Conservation (phyloP, 2,888 invertebrate genomes). For the Galeruca laticollis region DNA sequence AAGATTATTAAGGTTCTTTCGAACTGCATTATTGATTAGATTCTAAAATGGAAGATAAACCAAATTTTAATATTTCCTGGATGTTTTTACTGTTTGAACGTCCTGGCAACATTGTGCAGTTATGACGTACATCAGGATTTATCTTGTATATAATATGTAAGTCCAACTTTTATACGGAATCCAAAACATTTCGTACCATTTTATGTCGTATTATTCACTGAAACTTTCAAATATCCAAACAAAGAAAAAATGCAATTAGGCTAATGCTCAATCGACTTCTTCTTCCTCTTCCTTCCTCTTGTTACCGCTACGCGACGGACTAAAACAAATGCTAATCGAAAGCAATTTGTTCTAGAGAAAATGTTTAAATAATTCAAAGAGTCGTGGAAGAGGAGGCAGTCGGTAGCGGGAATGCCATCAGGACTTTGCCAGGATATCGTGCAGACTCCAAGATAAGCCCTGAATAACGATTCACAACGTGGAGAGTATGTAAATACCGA, state of each 20-base stretch:
- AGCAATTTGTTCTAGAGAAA: conserved; percentile 51
- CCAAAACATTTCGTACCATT: too few relatives aligned
- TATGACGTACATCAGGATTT: too few relatives aligned
- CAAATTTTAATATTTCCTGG: too few relatives aligned
- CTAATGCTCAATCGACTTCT: conserved; percentile 37
- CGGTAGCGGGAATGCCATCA: conserved; percentile 45
- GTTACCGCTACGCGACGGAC: conserved; percentile 12
- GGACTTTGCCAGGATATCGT: conserved; percentile 51
- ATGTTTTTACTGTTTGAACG: too few relatives aligned
- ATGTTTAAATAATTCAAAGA: conserved; percentile 56
- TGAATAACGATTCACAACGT: conserved; percentile 53
- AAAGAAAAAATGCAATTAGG: conserved; percentile 43
- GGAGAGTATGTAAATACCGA: conserved; percentile 55
- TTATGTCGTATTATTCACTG: too few relatives aligned
- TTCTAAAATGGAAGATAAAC: too few relatives aligned
- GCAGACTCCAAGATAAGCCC: conserved; percentile 53
- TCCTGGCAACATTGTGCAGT: too few relatives aligned
- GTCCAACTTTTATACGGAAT: too few relatives aligned
- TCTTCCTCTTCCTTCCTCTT: background rate
- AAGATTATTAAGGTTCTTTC: too few relatives aligned
- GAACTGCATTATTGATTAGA: too few relatives aligned
- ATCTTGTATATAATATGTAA: too few relatives aligned
- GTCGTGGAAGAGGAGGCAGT: conserved; percentile 45
- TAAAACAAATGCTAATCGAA: conserved; percentile 49
- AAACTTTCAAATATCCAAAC: conserved; percentile 5